Percentiles rank a stretch among this genome's conserved stretches.
Conservation (phyloP, 2,113 vertebrate genomes). For the Struthidea cinerea region DNA sequence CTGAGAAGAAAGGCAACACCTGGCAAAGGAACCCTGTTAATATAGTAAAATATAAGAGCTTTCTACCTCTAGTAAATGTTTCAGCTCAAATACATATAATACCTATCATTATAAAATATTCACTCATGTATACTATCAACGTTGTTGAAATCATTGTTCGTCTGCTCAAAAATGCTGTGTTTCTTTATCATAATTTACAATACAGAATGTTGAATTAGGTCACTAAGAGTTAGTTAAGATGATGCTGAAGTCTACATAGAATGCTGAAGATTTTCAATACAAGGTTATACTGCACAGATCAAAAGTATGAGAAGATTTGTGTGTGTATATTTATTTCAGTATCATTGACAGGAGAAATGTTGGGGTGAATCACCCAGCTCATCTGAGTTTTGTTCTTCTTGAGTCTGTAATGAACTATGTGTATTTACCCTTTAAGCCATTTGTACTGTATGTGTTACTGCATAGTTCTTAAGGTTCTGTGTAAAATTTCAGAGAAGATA, state of each 20-base stretch:
- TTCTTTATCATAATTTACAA: not conserved
- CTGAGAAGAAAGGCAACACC: not conserved
- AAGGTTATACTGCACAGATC: not conserved
- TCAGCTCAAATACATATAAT: not conserved
- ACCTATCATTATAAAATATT: not conserved
- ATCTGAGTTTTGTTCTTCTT: not conserved
- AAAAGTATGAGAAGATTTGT: not conserved
- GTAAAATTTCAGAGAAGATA: not conserved
- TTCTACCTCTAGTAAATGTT: not conserved
- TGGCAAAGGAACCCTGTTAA: not conserved
- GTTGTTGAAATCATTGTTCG: not conserved
- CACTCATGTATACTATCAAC: not conserved
- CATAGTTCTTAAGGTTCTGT: not conserved
- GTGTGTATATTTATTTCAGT: not conserved
- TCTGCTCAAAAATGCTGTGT: not conserved
- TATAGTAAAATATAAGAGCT: not conserved
- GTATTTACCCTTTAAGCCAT: not conserved
- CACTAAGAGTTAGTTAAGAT: not conserved
- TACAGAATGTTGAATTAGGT: not conserved
- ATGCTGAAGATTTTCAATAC: not conserved
- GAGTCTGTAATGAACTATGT: rapidly evolving
- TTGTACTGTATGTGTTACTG: not conserved
- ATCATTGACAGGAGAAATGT: not conserved
- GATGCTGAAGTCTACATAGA: not conserved
- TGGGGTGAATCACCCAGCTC: not conserved